phyloP scores from a whole-genome alignment of 1,140 invertebrate genomes.

The Penaeus vannamei region DNA sequence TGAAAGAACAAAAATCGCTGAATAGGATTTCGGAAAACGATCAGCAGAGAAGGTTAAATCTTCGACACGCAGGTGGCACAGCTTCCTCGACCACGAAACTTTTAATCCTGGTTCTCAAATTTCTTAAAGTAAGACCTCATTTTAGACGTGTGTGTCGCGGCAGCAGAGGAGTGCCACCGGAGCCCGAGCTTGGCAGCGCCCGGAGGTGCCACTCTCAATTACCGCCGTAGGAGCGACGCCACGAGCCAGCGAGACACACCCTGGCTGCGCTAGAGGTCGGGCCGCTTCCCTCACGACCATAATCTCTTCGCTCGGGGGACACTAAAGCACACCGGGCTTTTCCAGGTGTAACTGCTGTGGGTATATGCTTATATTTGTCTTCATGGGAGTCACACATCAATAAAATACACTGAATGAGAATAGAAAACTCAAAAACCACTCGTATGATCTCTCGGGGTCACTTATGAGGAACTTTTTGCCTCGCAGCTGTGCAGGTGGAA shows the following conservation, averaged over 20 bases:
- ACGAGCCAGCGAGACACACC: neutral
- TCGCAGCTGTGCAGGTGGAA: neutral
- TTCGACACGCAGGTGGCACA: neutral
- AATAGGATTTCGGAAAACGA: no score
- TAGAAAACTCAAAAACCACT: no score
- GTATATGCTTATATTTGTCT: no score
- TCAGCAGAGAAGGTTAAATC: no score
- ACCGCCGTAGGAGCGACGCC: conserved; percentile 39
- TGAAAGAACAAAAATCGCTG: no score
- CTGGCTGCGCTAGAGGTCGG: conserved; percentile 24
- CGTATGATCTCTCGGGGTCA: no score
- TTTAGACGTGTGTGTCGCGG: conserved; percentile 4
- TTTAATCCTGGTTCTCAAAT: conserved; percentile 20
- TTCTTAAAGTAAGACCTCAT: conserved; percentile 25
- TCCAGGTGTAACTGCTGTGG: no score
- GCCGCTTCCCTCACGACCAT: neutral
- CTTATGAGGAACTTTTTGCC: neutral
- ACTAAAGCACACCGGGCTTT: no score
- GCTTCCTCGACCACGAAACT: neutral
- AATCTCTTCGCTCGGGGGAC: neutral
- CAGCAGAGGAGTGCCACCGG: conserved; percentile 2
- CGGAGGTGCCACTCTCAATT: conserved; percentile 56
- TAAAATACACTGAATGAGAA: no score
- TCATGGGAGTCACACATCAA: no score
- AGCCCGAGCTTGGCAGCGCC: conserved; percentile 48